These are phyloP conservation scores for Aspiorhynchus laticeps DNA, from an alignment of 2,113 vertebrate genomes.

Conservation along the genomic window DNA sequence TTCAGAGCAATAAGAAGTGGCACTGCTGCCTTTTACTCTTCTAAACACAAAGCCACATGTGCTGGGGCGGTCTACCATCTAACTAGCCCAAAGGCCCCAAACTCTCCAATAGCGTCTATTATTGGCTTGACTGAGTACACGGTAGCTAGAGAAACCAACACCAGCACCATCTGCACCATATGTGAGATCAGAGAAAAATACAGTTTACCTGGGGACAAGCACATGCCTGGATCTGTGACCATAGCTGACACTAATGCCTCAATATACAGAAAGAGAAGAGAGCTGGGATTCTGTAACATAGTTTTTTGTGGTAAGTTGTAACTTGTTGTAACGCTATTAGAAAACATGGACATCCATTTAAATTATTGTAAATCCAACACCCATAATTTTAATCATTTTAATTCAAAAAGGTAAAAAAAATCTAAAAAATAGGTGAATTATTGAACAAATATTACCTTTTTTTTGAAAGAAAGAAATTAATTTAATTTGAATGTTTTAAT, in stretches of 20 bases:
- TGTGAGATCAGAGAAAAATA: conserved; percentile 36
- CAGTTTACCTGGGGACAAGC: conserved; percentile 19
- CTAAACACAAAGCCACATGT: conserved; percentile 22
- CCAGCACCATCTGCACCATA: conserved; percentile 22
- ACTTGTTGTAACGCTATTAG: too few relatives aligned
- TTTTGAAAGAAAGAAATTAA: too few relatives aligned
- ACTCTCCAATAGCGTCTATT: conserved; percentile 29
- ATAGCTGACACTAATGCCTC: conserved; percentile 19
- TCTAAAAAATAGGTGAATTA: not conserved
- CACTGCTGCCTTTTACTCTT: conserved; percentile 35
- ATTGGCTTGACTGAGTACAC: conserved; percentile 28
- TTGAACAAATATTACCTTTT: not conserved
- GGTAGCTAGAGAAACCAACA: conserved; percentile 16
- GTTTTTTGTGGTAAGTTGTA: not conserved
- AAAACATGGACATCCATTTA: not conserved
- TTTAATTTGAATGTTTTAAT: too few relatives aligned
- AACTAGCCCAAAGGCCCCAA: conserved; percentile 27
- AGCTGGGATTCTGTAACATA: not conserved
- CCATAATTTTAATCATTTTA: not conserved
- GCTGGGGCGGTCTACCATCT: not conserved
- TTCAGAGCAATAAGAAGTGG: conserved; percentile 32
- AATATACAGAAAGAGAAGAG: not conserved
- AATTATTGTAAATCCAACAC: not conserved
- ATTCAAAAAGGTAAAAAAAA: not conserved
- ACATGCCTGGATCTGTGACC: conserved; percentile 25